Conservation (phyloP, 2,113 vertebrate species). For the Loxodonta africana region DNA sequence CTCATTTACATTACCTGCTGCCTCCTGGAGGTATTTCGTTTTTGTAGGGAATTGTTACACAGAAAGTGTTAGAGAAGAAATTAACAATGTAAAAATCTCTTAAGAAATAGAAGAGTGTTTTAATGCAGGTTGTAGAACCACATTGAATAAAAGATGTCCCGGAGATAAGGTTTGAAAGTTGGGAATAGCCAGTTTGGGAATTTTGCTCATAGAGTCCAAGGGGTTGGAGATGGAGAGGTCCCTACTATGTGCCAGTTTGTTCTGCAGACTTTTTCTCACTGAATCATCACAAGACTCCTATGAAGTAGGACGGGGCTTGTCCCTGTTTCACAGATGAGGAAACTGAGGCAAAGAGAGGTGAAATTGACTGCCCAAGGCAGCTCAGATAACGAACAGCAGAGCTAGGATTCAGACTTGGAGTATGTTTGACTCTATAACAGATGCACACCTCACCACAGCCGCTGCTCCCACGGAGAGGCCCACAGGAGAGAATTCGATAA, state of each 20-base stretch:
- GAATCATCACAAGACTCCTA: neutral
- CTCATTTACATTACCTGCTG: neutral
- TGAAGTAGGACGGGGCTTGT: accelerated
- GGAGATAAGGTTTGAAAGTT: neutral
- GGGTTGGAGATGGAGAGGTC: neutral
- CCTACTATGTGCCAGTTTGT: neutral
- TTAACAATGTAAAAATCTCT: neutral
- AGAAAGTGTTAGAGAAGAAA: neutral
- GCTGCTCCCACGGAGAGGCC: too few relatives aligned
- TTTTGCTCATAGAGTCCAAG: neutral
- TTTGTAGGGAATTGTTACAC: neutral
- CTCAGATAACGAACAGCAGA: neutral
- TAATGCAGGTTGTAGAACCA: neutral
- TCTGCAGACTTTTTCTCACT: neutral
- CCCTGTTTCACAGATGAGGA: neutral
- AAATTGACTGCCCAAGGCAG: neutral
- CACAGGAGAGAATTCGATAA: accelerated
- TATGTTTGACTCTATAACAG: neutral
- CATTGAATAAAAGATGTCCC: neutral
- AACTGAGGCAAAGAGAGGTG: neutral
- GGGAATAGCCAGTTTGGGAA: neutral
- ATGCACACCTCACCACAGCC: neutral
- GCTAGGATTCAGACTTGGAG: neutral
- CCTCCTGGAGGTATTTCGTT: neutral
- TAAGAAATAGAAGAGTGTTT: neutral